Conservation (phyloP, 2,113 vertebrate species). For the Ivindomyrus marchei region DNA sequence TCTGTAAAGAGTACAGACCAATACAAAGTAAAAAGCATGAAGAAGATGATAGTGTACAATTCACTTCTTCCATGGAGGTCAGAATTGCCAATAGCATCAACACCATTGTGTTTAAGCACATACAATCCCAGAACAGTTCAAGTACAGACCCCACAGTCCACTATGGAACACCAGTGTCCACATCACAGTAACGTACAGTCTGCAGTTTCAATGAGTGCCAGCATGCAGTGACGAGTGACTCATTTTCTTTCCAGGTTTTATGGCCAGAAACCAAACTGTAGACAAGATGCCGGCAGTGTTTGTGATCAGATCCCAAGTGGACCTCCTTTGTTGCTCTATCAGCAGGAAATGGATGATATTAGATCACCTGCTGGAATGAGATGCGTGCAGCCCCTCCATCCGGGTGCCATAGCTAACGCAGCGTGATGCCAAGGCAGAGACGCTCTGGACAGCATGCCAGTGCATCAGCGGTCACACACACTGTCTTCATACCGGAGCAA, state of each 20-base stretch:
- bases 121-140: not conserved
- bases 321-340: not conserved
- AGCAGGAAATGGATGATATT: not conserved
- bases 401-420: not conserved
- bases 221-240: not conserved
- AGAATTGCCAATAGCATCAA: not conserved
- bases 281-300: not conserved
- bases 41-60: not conserved
- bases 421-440: not conserved
- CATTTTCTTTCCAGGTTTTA: conserved; percentile 34
- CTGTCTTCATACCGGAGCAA: not conserved
- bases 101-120: not conserved
- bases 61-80: not conserved
- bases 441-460: not conserved
- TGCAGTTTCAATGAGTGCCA: not conserved
- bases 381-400: not conserved
- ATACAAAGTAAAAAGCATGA: not conserved
- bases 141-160: not conserved
- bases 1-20: not conserved
- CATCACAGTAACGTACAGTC: not conserved
- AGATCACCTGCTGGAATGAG: not conserved
- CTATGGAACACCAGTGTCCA: not conserved
- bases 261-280: conserved; percentile 50
- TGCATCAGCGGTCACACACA: not conserved
- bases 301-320: not conserved